Evolutionary conservation across 2,113 vertebrate genomes (phyloP).

Genomic region (Rhabdomys dilectus): DNA sequence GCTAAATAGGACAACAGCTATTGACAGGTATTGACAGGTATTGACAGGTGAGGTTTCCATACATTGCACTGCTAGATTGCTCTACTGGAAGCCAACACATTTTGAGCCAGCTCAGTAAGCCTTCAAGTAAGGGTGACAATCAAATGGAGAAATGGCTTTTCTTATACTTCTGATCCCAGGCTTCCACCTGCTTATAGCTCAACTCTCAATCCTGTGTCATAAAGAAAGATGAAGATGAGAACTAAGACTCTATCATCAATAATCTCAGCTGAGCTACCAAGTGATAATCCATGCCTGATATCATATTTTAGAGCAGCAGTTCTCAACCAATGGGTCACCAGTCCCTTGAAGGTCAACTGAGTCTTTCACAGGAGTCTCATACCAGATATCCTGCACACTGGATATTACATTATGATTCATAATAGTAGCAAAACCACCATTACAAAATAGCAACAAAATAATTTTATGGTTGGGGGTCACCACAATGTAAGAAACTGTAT

Average conservation of each 20-base stretch:
- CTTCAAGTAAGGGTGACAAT: background rate
- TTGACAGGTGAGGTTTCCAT: too few species aligned
- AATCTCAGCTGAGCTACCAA: too few species aligned
- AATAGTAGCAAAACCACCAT: background rate
- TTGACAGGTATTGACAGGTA: too few species aligned
- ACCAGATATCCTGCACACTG: background rate
- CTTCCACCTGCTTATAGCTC: background rate
- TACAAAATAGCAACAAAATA: background rate
- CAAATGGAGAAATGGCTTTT: background rate
- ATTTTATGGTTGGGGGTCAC: background rate
- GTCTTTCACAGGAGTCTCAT: background rate
- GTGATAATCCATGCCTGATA: background rate
- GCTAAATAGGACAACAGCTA: too few species aligned
- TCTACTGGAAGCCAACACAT: background rate
- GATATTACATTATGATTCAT: background rate
- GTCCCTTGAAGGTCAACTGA: background rate
- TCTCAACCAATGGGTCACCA: background rate
- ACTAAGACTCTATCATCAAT: background rate
- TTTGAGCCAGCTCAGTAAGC: background rate
- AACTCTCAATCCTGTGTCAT: background rate
- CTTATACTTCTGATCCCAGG: background rate
- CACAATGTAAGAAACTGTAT: background rate
- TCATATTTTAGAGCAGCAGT: background rate
- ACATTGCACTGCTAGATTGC: too few species aligned
- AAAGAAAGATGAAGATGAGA: background rate